phyloP scores from a whole-genome alignment of 2,888 invertebrate genomes.

The Ophion ventricosus region DNA sequence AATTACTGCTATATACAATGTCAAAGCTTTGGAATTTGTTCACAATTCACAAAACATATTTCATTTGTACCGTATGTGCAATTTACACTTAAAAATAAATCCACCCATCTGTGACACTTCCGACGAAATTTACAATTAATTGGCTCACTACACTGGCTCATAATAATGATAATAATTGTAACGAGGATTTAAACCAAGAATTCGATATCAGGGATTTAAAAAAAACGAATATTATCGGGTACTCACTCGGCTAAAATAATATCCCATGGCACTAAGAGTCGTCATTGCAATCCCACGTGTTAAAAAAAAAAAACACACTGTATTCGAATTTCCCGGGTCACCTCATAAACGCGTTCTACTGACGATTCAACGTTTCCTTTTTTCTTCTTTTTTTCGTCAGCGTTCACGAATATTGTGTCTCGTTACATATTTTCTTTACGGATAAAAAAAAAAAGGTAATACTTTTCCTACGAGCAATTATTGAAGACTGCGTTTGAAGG shows the following conservation, averaged over 20 bases:
- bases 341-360: not conserved
- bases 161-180: not conserved
- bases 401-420: not conserved
- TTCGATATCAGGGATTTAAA: not conserved
- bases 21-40: not conserved
- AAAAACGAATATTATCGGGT: constrained; percentile 7
- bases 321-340: not conserved
- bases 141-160: not conserved
- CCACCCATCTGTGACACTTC: not conserved
- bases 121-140: not conserved
- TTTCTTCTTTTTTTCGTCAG: not conserved
- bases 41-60: not conserved
- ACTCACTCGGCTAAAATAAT: constrained; percentile 72
- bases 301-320: constrained; percentile 36
- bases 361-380: not conserved
- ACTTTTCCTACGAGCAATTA: constrained; percentile 9
- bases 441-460: not conserved
- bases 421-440: not conserved
- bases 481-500: constrained; percentile 18
- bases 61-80: not conserved
- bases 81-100: not conserved
- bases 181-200: not conserved
- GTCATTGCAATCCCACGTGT: constrained; percentile 57
- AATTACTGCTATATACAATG: not conserved
- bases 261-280: constrained; percentile 65